Percentiles rank a stretch among this genome's conserved stretches.
Conservation (phyloP, 2,888 invertebrate genomes). For the Epistrophella euchroma region DNA sequence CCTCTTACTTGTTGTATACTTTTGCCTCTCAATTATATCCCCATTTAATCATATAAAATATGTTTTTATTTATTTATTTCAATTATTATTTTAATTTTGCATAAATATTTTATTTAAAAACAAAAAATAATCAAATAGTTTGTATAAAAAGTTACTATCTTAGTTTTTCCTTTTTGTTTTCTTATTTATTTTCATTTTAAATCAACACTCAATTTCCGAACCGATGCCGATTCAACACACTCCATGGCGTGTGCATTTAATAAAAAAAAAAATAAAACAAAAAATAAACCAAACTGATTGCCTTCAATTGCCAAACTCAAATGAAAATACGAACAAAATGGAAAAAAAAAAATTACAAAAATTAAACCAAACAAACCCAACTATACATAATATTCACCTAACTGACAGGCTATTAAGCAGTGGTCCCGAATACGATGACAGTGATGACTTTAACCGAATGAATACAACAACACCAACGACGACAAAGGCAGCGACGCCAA, state of each 20-base stretch:
- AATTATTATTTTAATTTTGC: constrained; percentile 33
- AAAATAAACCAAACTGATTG: constrained; percentile 16
- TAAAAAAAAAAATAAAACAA: constrained; percentile 24
- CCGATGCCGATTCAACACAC: constrained; percentile 54
- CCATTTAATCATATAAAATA: background rate
- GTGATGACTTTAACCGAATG: constrained; percentile 69
- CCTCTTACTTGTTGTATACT: background rate
- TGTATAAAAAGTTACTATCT: constrained; percentile 63
- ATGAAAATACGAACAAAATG: background rate
- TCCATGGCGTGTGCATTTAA: constrained; percentile 61
- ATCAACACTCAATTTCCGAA: constrained; percentile 44
- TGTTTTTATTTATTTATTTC: background rate
- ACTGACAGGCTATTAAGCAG: constrained; percentile 63
- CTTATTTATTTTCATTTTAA: constrained; percentile 68
- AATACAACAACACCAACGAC: constrained; percentile 54
- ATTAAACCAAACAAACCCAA: constrained; percentile 16
- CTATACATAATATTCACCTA: background rate
- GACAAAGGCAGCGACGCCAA: constrained; percentile 41
- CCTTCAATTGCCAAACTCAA: constrained; percentile 15
- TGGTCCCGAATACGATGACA: constrained; percentile 67
- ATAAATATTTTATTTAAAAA: constrained; percentile 33
- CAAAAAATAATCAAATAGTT: constrained; percentile 56
- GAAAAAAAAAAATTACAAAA: background rate
- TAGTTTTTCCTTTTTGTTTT: constrained; percentile 64
- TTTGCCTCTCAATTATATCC: background rate